These are phyloP conservation scores for Lamellibrachia luymesi DNA, from an alignment of 1,140 invertebrate genomes.

Conservation along the genomic window DNA sequence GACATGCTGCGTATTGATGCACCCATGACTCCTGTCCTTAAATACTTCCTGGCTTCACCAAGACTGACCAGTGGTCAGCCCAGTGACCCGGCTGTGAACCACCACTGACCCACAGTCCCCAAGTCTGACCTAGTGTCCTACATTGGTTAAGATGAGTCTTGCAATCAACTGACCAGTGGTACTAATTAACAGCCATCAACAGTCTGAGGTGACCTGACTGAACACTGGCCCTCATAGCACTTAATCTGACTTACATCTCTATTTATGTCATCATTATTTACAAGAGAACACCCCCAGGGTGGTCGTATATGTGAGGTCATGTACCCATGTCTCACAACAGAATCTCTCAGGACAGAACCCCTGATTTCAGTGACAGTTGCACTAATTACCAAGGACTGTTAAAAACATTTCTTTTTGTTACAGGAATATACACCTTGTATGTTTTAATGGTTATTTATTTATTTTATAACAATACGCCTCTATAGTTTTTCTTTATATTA, in stretches of 20 bases:
- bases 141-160: not conserved
- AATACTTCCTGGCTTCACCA: not conserved
- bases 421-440: no score
- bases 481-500: no score
- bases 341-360: no score
- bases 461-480: no score
- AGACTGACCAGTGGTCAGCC: not conserved
- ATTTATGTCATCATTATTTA: not conserved
- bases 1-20: not conserved
- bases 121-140: not conserved
- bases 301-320: no score
- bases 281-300: not conserved
- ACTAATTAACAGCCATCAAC: not conserved
- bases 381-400: no score
- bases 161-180: not conserved
- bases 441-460: no score
- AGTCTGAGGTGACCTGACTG: not conserved
- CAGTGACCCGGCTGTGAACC: not conserved
- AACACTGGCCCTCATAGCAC: not conserved
- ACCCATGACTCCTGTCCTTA: not conserved
- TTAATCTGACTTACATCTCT: not conserved
- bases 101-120: not conserved
- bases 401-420: no score
- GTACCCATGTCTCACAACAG: no score
- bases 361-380: no score